Evolutionary conservation across 2,113 vertebrate species (phyloP), one percentile per base, ranked within the genome.

Genomic region (Chloebia gouldiae): DNA sequence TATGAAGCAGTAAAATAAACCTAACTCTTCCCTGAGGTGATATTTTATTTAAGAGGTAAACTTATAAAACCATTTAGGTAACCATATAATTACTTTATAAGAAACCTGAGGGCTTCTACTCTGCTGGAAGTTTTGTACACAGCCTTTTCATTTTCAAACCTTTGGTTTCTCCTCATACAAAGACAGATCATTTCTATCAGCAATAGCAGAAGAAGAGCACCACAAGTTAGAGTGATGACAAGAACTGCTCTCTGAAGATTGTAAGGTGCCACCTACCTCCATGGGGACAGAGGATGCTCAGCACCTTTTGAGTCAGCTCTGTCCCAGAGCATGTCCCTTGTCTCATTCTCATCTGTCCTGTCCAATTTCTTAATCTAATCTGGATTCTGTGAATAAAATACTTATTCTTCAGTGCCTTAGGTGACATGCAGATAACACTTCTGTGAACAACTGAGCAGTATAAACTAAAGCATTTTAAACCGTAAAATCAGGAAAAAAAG

Each of bases 21-120:
- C 15, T 53, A 45, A 63, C 20, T 92, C 80, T 86, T 83, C 57
- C 84, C 86, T 69, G 35, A 93, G 66, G 60, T 89, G 77, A 51
- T 79, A 61, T 82, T 85, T 96, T 90, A 84, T 85, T 90, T 85
- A 93, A 85, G 75, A 73, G 35, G 59, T 70, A 87, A 95, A 93
- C 66, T 71, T 65, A 69, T 24, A 90, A 95, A 95, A 57, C 42
- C 70, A 82, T 90, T 90, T 86, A 72, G 60, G 66, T 56, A 82
- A 88, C 45, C 20, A 49, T 65, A 64, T 71, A 93, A 90, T 88
- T 77, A 24, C 59, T 94, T 90, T 82, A 80, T 65, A 72, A 81
- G 87, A 77, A 91, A 71, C 51, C 22, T 31, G 51, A 90, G 70
- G 78, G 42, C 24, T 87, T 85, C 61, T 49, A 39, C 51, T 72